Evolutionary conservation across 2,113 vertebrate genomes (phyloP).

Genomic region (Anarhynchus alexandrinus): DNA sequence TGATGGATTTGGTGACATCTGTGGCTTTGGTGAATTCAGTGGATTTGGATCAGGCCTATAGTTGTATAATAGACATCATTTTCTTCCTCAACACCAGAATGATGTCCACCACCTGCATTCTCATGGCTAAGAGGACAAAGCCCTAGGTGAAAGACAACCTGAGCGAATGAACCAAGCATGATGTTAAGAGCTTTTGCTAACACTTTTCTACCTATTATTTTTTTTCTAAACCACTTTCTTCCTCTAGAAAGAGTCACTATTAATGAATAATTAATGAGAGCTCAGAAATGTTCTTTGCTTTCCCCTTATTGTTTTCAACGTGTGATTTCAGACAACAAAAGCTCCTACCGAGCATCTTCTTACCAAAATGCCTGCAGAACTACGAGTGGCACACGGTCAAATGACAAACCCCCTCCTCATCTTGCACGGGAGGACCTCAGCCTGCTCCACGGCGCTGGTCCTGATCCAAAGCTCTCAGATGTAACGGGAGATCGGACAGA

Average conservation of each 20-base stretch:
- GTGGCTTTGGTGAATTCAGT: neutral
- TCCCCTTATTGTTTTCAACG: neutral
- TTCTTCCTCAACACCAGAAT: neutral
- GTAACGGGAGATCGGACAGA: neutral
- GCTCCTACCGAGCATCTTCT: neutral
- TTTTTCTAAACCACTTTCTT: neutral
- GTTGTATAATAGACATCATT: neutral
- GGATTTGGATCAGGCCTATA: neutral
- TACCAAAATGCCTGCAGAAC: neutral
- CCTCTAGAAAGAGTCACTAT: neutral
- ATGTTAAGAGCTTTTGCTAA: neutral
- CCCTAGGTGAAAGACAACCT: neutral
- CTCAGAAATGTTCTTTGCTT: neutral
- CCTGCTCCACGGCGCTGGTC: accelerated
- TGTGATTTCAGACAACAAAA: neutral
- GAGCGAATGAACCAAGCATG: neutral
- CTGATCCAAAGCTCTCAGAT: neutral
- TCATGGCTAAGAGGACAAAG: neutral
- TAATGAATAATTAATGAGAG: neutral
- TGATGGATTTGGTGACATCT: neutral
- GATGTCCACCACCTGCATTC: neutral
- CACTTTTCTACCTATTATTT: neutral
- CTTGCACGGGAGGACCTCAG: neutral
- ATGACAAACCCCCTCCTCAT: neutral
- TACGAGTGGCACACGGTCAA: neutral